phyloP scores from a whole-genome alignment of 2,888 invertebrate genomes.

The Mactromeris polynyma region DNA sequence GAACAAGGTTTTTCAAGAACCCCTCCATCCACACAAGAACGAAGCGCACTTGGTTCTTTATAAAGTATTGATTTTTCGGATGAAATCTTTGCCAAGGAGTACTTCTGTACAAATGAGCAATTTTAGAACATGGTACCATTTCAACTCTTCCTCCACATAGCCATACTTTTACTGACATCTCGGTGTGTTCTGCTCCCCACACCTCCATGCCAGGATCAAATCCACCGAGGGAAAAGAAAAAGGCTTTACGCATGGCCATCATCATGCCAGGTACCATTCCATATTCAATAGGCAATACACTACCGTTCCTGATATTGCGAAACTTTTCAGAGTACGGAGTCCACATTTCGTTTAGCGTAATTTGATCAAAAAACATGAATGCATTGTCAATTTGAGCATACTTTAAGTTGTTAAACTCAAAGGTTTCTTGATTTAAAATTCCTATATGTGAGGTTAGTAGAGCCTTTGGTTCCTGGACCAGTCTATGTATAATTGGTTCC shows the following conservation, averaged over 20 bases:
- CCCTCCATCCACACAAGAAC: slow-evolving; percentile 42
- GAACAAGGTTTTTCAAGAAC: background rate
- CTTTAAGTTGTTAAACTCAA: background rate
- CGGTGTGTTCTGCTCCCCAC: slow-evolving; percentile 58
- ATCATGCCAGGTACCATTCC: slow-evolving; percentile 55
- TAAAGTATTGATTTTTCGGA: slow-evolving; percentile 7
- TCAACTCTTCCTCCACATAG: slow-evolving; percentile 53
- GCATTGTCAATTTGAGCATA: background rate
- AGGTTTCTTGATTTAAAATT: slow-evolving; percentile 23
- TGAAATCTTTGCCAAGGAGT: slow-evolving; percentile 53
- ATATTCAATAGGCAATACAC: slow-evolving; percentile 30
- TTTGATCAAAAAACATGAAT: slow-evolving; percentile 45
- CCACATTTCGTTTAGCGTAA: slow-evolving; percentile 39
- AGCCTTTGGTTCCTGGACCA: slow-evolving; percentile 49
- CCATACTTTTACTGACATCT: slow-evolving; percentile 56
- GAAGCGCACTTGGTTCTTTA: slow-evolving; percentile 33
- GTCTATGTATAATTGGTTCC: slow-evolving; percentile 52
- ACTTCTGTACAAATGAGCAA: slow-evolving; percentile 47
- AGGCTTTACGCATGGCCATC: slow-evolving; percentile 54
- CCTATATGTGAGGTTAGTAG: slow-evolving; percentile 46
- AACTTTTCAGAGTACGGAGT: slow-evolving; percentile 13
- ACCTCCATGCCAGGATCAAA: slow-evolving; percentile 63
- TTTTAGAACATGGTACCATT: slow-evolving; percentile 51
- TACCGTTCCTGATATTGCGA: slow-evolving; percentile 20
- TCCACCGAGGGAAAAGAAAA: slow-evolving; percentile 55